phyloP scores from a whole-genome alignment of 2,888 invertebrate species.

The Deroplatys truncata region DNA sequence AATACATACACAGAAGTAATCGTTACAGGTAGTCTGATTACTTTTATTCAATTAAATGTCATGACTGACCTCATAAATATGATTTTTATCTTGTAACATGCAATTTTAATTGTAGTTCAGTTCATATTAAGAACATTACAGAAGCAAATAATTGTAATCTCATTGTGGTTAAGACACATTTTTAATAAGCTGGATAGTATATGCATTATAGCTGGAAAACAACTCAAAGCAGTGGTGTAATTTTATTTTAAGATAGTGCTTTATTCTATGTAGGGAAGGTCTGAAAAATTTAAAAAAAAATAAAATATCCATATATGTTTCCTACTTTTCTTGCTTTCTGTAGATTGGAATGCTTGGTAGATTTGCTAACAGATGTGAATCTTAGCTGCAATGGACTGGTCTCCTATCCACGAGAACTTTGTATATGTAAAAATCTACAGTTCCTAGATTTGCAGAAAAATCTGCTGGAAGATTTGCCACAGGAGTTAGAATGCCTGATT shows the following conservation, averaged over 20 bases:
- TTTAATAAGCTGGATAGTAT: too few relatives aligned
- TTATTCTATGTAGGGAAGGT: neutral
- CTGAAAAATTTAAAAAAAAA: neutral
- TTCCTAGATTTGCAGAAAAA: slow-evolving; percentile 47
- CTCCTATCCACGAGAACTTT: slow-evolving; percentile 51
- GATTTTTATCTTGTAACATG: too few relatives aligned
- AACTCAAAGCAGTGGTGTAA: neutral
- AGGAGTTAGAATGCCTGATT: slow-evolving; percentile 48
- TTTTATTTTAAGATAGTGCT: neutral
- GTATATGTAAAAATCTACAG: slow-evolving; percentile 50
- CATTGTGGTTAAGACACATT: too few relatives aligned
- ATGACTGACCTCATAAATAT: too few relatives aligned
- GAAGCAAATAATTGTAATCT: too few relatives aligned
- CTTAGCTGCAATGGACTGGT: slow-evolving; percentile 67
- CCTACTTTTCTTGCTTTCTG: slow-evolving; percentile 28
- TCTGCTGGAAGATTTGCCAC: slow-evolving; percentile 42
- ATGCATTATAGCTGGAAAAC: too few relatives aligned
- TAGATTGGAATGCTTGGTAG: slow-evolving; percentile 50
- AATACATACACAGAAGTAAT: too few relatives aligned
- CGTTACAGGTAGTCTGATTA: too few relatives aligned
- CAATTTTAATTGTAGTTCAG: too few relatives aligned
- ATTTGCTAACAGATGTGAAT: slow-evolving; percentile 61
- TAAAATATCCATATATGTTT: too few relatives aligned
- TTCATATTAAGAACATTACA: too few relatives aligned
- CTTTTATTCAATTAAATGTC: too few relatives aligned